Evolutionary conservation across 2,888 invertebrate genomes (phyloP), one percentile per base, ranked within the genome.

Genomic region (Abrostola triplasia): DNA sequence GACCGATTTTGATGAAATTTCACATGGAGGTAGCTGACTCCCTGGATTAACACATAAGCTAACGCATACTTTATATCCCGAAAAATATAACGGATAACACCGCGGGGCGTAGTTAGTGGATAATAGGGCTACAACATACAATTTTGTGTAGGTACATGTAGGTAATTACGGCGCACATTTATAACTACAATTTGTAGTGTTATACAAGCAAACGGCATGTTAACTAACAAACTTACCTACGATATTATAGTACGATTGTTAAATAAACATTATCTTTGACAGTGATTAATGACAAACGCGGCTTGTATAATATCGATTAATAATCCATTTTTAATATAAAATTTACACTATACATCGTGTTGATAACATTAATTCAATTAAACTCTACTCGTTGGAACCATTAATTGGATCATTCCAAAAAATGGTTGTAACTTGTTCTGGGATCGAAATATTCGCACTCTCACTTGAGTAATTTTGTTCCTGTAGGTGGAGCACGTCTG

Each of bases 401-500:
- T 41, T 61, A 65, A 65, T 73, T 58, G 61, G 53, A 41, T 36
- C 36, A 40, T 55, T 38, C 12, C 40, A 13, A 55, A 61, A 72
- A 55, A 6, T 36, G 40, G n/a, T 65, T 64, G 6, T 47, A 58
- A 62, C 37, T 8, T 60, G 4, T 67, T 68, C 64, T 65, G 51
- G 52, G 54, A 61, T 50, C 44, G 13, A 13, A 58, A 38, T 36
- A 44, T 69, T 52, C 38, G 49, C 51, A 69, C 67, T 67, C 58
- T 67, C 65, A 69, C 64, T 69, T 51, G 36, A 62, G 49, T 51
- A 8, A 41, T 57, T 64, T 61, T 40, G 55, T 65, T 64, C 47
- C 47, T 57, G 42, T 40, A 59, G 58, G 47, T 11, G 56, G 41
- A 72, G 64, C 72, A 79, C 72, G 72, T 67, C 36, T 47, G 53